These are phyloP conservation scores for Cottus gobio DNA, from an alignment of 2,113 vertebrate genomes.

Conservation along the genomic window DNA sequence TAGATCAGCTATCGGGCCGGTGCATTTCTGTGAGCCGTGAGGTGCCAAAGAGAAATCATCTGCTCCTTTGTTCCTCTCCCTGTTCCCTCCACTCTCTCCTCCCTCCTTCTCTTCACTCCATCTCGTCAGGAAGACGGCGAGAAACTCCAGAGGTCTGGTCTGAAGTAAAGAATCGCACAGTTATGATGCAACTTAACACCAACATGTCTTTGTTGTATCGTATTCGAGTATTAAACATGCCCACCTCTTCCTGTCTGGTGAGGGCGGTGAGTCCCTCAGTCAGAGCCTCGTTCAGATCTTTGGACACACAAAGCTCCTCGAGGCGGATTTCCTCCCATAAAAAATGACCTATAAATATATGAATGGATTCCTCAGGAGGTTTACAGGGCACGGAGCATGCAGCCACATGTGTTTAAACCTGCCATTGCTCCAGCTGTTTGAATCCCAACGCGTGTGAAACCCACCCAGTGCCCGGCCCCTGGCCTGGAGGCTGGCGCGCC, in stretches of 20 bases:
- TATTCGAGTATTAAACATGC: no score
- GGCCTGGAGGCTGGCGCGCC: constrained; percentile 72
- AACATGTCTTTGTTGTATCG: background rate
- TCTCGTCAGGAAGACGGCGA: constrained; percentile 79
- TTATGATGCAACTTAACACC: background rate
- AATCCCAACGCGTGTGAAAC: background rate
- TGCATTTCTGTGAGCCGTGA: constrained; percentile 10
- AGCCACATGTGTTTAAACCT: background rate
- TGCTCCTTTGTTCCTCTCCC: background rate
- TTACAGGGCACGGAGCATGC: background rate
- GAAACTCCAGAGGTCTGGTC: constrained; percentile 84
- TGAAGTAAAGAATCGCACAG: constrained; percentile 44
- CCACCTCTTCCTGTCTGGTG: constrained; percentile 77
- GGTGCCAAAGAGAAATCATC: constrained; percentile 24
- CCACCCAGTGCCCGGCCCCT: constrained; percentile 84
- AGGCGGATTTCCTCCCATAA: constrained; percentile 81
- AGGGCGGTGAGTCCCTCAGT: constrained; percentile 82
- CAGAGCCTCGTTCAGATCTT: constrained; percentile 81
- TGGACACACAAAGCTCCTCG: constrained; percentile 52
- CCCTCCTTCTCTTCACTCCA: constrained; percentile 56
- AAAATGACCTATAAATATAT: constrained; percentile 81
- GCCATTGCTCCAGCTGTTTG: background rate
- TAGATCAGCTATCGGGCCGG: background rate
- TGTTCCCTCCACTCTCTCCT: constrained; percentile 33
- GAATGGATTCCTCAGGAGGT: background rate